phyloP scores from a whole-genome alignment of 2,797 vertebrate species.

The Sebastes hubbsi region DNA sequence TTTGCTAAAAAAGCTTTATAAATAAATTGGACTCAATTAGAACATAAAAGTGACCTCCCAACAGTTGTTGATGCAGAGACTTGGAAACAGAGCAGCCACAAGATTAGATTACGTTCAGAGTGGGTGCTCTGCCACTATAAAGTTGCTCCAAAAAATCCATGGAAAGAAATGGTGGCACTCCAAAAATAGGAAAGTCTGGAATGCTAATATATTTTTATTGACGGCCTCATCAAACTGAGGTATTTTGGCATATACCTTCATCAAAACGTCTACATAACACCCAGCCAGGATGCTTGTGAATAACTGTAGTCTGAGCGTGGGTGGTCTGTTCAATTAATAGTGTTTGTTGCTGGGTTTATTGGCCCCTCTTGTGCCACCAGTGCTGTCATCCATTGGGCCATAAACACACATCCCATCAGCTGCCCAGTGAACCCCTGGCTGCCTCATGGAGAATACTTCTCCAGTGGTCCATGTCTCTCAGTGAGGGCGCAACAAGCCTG shows the following conservation, averaged over 20 bases:
- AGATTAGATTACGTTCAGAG: conserved; percentile 38
- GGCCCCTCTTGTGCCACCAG: conserved; percentile 10
- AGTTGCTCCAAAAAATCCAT: conserved; percentile 6
- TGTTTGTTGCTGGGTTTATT: conserved; percentile 11
- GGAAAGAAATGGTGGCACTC: neutral
- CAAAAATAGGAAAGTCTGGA: neutral
- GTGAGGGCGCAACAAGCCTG: conserved; percentile 32
- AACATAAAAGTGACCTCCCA: conserved; percentile 52
- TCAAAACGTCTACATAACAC: neutral
- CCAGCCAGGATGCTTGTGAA: neutral
- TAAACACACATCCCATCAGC: conserved; percentile 31
- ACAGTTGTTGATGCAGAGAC: conserved; percentile 39
- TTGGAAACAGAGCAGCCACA: conserved; percentile 27
- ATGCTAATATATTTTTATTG: neutral
- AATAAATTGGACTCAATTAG: conserved; percentile 54
- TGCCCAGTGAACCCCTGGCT: conserved; percentile 25
- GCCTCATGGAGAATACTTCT: conserved; percentile 38
- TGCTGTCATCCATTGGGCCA: conserved; percentile 22
- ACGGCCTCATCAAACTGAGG: neutral
- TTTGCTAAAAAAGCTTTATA: conserved; percentile 24
- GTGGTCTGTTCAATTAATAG: conserved; percentile 27
- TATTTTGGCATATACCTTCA: neutral
- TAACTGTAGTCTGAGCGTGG: conserved; percentile 22
- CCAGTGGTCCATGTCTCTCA: conserved; percentile 40
- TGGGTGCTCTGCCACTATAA: neutral